These are phyloP conservation scores for Bacillus rossius DNA, from an alignment of 1,140 invertebrate species.

Conservation along the genomic window DNA sequence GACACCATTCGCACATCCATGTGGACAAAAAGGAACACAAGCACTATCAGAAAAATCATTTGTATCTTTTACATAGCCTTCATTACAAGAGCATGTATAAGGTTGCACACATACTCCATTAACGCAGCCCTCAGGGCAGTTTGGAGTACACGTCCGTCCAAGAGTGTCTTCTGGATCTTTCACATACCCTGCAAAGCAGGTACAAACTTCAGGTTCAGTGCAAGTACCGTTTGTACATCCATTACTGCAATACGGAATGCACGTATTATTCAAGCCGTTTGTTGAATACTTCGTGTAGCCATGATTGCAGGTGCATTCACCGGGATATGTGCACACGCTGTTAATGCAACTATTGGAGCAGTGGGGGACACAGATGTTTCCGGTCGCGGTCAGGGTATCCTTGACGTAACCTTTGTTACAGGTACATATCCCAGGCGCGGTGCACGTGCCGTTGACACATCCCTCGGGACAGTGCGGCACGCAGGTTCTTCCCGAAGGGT, in stretches of 20 bases:
- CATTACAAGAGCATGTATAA: constrained; percentile 30
- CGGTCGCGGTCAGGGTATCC: constrained; percentile 22
- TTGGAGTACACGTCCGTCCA: constrained; percentile 28
- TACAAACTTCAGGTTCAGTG: constrained; percentile 36
- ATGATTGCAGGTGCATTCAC: constrained; percentile 51
- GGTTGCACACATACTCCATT: constrained; percentile 31
- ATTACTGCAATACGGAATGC: constrained; percentile 37
- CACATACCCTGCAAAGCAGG: constrained; percentile 35
- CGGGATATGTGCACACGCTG: constrained; percentile 44
- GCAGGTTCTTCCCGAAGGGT: constrained; percentile 22
- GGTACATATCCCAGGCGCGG: constrained; percentile 37
- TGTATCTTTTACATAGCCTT: constrained; percentile 21
- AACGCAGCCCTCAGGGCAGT: constrained; percentile 29
- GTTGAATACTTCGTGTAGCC: constrained; percentile 43
- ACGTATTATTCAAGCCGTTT: constrained; percentile 31
- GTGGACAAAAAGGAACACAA: constrained; percentile 15
- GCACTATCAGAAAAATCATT: constrained; percentile 2
- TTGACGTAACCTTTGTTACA: constrained; percentile 38
- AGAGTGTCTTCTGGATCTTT: neutral
- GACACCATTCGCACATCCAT: constrained; percentile 18
- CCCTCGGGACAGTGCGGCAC: constrained; percentile 33
- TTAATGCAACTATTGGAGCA: constrained; percentile 41
- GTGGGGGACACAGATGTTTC: constrained; percentile 35
- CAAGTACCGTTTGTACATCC: constrained; percentile 39
- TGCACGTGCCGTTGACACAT: constrained; percentile 41